Percentiles rank a stretch among this genome's conserved stretches.
Conservation (phyloP, 2,888 invertebrate genomes). For the Drosophila suboccidentalis region DNA sequence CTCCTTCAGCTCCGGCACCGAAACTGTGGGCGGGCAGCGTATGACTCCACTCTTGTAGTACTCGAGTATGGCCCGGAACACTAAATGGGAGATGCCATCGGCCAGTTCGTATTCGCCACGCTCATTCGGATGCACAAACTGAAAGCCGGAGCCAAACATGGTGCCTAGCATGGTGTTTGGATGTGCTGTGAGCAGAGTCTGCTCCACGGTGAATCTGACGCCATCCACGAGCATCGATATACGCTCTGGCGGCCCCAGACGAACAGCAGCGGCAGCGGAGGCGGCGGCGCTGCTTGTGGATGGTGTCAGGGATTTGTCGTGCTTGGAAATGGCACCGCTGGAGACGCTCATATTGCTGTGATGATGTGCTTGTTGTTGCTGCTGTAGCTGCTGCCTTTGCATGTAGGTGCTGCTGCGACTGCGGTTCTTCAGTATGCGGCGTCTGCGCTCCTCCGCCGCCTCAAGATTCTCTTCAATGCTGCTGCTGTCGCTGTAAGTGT, state of each 20-base stretch:
- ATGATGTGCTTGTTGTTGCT: conserved; percentile 56
- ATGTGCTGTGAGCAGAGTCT: conserved; percentile 95
- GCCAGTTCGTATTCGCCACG: conserved; percentile 98
- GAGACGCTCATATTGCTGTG: conserved; percentile 54
- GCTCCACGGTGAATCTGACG: conserved; percentile 97
- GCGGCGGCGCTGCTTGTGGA: conserved; percentile 54
- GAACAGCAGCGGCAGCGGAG: conserved; percentile 42
- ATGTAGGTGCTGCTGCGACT: conserved; percentile 81
- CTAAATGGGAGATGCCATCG: conserved; percentile 97
- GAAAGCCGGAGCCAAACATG: conserved; percentile 97
- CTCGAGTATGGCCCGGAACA: conserved; percentile 97
- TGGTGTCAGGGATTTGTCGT: conserved; percentile 62
- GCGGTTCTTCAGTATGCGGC: conserved; percentile 90
- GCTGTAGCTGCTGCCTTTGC: conserved; percentile 59
- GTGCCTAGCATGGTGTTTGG: conserved; percentile 99
- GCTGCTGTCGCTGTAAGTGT: conserved; percentile 89
- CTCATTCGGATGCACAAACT: conserved; percentile 97
- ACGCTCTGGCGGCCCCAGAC: conserved; percentile 87
- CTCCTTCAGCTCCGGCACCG: conserved; percentile 98
- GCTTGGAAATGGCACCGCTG: conserved; percentile 79
- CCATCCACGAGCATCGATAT: conserved; percentile 98
- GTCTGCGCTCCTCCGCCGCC: conserved; percentile 90
- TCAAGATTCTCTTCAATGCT: conserved; percentile 93
- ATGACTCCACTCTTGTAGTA: conserved; percentile 97
- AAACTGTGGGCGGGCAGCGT: conserved; percentile 97